Percentiles rank a stretch among this genome's conserved stretches.
phyloP scores from a whole-genome alignment of 2,888 invertebrate genomes.

The Caenorhabditis sp. region DNA sequence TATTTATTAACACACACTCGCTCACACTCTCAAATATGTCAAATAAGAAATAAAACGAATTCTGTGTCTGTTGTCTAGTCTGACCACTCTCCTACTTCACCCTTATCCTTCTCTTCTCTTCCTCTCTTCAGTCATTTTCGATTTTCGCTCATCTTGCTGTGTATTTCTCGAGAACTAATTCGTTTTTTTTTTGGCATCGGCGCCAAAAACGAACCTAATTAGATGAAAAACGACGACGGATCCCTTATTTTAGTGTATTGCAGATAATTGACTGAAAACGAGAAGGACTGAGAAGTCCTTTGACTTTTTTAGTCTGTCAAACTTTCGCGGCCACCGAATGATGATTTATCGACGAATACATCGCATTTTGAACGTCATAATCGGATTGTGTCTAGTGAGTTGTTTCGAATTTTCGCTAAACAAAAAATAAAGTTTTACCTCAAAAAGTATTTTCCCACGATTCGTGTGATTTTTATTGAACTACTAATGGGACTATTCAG shows the following conservation, averaged over 20 bases:
- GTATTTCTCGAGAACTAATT: slow-evolving; percentile 1
- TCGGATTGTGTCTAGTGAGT: not conserved
- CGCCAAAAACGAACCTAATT: not conserved
- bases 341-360: not conserved
- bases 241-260: not conserved
- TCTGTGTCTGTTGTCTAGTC: too few species aligned
- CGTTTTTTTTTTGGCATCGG: not conserved
- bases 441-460: too few species aligned
- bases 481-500: too few species aligned
- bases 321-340: too few species aligned
- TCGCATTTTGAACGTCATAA: not conserved
- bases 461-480: too few species aligned
- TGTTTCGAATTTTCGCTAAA: too few species aligned
- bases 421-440: too few species aligned
- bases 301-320: not conserved
- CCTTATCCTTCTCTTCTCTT: not conserved
- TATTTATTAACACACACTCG: too few species aligned
- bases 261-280: not conserved
- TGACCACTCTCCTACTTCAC: too few species aligned
- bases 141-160: not conserved
- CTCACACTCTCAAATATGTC: too few species aligned
- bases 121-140: not conserved
- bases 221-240: not conserved
- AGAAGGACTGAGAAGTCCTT: not conserved
- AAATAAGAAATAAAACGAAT: too few species aligned